phyloP scores from a whole-genome alignment of 2,797 vertebrate species.

The Lates japonicus region DNA sequence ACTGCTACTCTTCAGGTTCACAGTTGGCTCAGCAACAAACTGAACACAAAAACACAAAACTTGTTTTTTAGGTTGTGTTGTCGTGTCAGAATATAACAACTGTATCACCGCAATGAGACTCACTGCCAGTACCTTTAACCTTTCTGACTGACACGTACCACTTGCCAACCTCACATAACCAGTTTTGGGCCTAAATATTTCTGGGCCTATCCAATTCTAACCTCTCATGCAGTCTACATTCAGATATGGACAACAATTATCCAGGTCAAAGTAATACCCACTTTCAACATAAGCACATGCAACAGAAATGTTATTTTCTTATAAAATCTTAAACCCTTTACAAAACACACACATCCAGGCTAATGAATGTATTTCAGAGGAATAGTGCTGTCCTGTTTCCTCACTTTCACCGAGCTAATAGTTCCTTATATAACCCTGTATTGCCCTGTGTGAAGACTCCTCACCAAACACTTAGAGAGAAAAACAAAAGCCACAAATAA shows the following conservation, averaged over 20 bases:
- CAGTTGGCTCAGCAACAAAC: slow-evolving; percentile 18
- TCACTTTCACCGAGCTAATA: slow-evolving; percentile 40
- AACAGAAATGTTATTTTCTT: not conserved
- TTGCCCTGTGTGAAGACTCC: not conserved
- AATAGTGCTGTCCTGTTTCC: slow-evolving; percentile 63
- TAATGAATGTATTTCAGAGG: slow-evolving; percentile 54
- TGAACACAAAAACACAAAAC: not conserved
- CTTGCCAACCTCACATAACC: not conserved
- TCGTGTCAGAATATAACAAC: not conserved
- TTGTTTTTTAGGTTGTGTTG: not conserved
- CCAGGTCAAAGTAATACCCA: not conserved
- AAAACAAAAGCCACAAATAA: not conserved
- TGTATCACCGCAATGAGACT: not conserved
- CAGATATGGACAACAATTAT: not conserved
- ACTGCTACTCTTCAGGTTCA: slow-evolving; percentile 9
- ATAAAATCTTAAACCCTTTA: slow-evolving; percentile 14
- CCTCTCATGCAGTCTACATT: not conserved
- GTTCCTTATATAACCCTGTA: slow-evolving; percentile 39
- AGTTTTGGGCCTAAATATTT: not conserved
- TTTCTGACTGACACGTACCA: not conserved
- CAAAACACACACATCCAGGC: slow-evolving; percentile 29
- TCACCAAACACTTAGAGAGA: slow-evolving; percentile 3
- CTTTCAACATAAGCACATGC: not conserved
- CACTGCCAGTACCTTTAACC: not conserved
- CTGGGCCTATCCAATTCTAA: not conserved